Percentiles rank a stretch among this genome's conserved stretches.
These are phyloP conservation scores for Nesogale talazaci DNA, from an alignment of 2,113 vertebrate genomes.

Conservation along the genomic window DNA sequence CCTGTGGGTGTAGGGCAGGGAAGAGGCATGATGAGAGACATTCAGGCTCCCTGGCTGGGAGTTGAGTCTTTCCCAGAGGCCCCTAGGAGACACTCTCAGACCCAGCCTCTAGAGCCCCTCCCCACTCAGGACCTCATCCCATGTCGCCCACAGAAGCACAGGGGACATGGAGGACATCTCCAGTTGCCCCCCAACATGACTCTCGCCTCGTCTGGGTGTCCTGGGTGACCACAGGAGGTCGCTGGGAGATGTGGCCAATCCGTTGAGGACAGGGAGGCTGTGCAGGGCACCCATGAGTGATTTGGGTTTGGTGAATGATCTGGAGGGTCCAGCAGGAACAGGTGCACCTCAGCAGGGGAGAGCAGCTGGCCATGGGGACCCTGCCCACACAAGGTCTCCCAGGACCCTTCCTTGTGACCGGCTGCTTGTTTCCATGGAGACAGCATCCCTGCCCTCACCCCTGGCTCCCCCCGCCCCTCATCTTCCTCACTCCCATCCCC, in stretches of 20 bases:
- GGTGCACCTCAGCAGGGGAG: background rate
- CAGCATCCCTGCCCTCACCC: too few relatives aligned
- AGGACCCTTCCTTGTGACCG: background rate
- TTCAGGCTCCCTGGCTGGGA: background rate
- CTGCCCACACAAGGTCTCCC: background rate
- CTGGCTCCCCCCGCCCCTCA: too few relatives aligned
- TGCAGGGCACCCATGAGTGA: background rate
- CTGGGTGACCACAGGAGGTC: background rate
- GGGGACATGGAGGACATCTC: too few relatives aligned
- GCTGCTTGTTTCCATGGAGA: too few relatives aligned
- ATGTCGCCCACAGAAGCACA: too few relatives aligned
- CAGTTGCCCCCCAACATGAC: background rate
- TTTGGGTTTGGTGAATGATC: background rate
- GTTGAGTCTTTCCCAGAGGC: fast-evolving
- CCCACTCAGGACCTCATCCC: background rate
- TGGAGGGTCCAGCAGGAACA: background rate
- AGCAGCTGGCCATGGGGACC: too few relatives aligned
- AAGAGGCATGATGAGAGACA: too few relatives aligned
- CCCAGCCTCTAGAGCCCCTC: background rate
- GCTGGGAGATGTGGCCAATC: background rate
- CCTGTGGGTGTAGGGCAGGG: background rate
- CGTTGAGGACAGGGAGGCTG: background rate
- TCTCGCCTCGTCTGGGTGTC: too few relatives aligned
- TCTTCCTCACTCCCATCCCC: too few relatives aligned
- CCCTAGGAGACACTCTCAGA: too few relatives aligned